phyloP scores from a whole-genome alignment of 2,888 invertebrate species.

The Fissipunctia ypsillon region DNA sequence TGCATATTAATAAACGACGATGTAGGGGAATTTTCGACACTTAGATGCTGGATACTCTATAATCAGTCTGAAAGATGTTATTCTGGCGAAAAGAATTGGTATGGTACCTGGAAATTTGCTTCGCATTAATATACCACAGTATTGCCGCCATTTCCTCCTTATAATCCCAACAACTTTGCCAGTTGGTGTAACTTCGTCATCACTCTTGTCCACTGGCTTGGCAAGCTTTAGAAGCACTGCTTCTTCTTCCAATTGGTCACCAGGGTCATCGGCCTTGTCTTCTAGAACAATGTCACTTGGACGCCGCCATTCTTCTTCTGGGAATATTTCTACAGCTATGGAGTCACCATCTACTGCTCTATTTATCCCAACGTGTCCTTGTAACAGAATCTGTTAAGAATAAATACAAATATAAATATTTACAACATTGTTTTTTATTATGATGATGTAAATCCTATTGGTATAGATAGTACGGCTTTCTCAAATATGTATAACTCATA shows the following conservation, averaged over 20 bases:
- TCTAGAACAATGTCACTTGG: conserved; percentile 96
- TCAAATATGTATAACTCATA: too few relatives aligned
- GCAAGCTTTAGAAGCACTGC: conserved; percentile 80
- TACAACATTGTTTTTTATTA: background rate
- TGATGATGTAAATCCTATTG: background rate
- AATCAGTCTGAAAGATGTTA: too few relatives aligned
- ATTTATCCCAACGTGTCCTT: conserved; percentile 96
- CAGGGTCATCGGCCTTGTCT: conserved; percentile 93
- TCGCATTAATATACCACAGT: conserved; percentile 98
- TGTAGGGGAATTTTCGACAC: too few relatives aligned
- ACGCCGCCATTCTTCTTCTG: conserved; percentile 96
- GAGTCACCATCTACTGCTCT: conserved; percentile 98
- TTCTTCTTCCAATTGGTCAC: conserved; percentile 92
- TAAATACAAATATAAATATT: too few relatives aligned
- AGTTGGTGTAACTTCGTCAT: conserved; percentile 87
- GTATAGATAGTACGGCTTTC: background rate
- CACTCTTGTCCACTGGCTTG: conserved; percentile 71
- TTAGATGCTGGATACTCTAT: too few relatives aligned
- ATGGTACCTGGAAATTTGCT: conserved; percentile 92
- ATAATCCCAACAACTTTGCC: conserved; percentile 96
- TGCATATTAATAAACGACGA: too few relatives aligned
- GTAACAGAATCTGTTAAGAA: conserved; percentile 92
- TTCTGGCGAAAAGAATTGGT: too few relatives aligned
- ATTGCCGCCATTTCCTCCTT: conserved; percentile 98
- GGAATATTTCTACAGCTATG: conserved; percentile 97